These are phyloP conservation scores for Conus canariensis DNA, from an alignment of 2,888 invertebrate species.

Conservation along the genomic window DNA sequence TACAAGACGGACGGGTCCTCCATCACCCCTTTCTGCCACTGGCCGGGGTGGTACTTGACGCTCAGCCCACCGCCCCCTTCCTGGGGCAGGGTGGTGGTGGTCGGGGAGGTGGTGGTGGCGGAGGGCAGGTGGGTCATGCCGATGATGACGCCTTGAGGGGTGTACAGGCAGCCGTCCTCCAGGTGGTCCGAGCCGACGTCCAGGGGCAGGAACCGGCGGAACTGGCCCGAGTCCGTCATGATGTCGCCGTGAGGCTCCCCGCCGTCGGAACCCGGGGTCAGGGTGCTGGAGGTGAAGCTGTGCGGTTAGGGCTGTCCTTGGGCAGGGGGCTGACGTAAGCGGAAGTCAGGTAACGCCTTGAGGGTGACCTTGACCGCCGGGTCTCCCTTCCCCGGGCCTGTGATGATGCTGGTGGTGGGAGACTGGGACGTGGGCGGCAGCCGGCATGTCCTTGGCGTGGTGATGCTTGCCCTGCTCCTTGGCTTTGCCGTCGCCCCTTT, in stretches of 20 bases:
- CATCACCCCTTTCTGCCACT: conserved; percentile 47
- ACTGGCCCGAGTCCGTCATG: conserved; percentile 62
- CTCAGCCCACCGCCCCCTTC: conserved; percentile 34
- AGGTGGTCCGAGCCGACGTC: conserved; percentile 58
- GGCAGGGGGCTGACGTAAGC: conserved; percentile 42
- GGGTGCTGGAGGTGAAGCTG: conserved; percentile 51
- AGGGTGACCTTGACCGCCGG: conserved; percentile 35
- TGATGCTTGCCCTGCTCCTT: conserved; percentile 24
- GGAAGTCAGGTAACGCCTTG: conserved; percentile 48
- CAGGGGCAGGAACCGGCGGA: conserved; percentile 59
- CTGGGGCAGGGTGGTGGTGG: conserved; percentile 27
- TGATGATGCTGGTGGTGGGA: conserved; percentile 21
- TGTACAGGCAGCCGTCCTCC: conserved; percentile 32
- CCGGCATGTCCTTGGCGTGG: conserved; percentile 4
- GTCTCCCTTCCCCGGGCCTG: conserved; percentile 27
- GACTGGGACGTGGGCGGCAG: conserved; percentile 54
- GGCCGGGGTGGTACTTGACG: conserved; percentile 45
- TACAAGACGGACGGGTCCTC: conserved; percentile 49
- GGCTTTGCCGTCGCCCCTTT: not conserved
- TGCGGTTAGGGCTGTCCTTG: conserved; percentile 52
- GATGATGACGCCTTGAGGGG: conserved; percentile 36
- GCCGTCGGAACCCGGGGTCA: conserved; percentile 46
- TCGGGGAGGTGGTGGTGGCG: conserved; percentile 32
- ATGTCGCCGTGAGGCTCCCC: conserved; percentile 49
- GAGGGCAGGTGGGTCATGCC: conserved; percentile 38